These are phyloP conservation scores for Physella acuta DNA, from an alignment of 1,140 invertebrate genomes.

Conservation along the genomic window DNA sequence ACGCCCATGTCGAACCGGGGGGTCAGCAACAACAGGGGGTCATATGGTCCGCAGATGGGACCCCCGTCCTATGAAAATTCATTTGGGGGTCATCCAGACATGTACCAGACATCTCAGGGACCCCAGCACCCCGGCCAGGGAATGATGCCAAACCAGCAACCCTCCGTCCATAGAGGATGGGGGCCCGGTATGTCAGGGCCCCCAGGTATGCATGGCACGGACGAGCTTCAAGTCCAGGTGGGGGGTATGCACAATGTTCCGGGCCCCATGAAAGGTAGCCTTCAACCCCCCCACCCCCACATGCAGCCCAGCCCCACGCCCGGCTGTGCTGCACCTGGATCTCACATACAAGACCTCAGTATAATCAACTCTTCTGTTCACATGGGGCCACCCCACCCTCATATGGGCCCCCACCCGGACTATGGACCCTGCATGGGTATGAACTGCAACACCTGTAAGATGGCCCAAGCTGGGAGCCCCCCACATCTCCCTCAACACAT, in stretches of 20 bases:
- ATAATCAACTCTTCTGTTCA: neutral
- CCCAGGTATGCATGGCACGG: neutral
- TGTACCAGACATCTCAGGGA: slow-evolving; percentile 25
- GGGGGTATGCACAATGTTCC: slow-evolving; percentile 1
- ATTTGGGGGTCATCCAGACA: slow-evolving; percentile 16
- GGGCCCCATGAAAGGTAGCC: slow-evolving; percentile 16
- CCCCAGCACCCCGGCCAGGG: slow-evolving; percentile 32
- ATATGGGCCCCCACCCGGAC: slow-evolving; percentile 22
- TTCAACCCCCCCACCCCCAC: slow-evolving; percentile 21
- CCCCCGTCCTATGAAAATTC: slow-evolving; percentile 16
- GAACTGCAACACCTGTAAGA: slow-evolving; percentile 23
- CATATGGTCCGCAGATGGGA: slow-evolving; percentile 7
- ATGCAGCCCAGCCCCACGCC: slow-evolving; percentile 26
- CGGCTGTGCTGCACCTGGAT: slow-evolving; percentile 18
- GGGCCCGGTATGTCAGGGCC: neutral
- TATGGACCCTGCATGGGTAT: slow-evolving; percentile 22
- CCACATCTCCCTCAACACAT: slow-evolving; percentile 14
- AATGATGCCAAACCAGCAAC: slow-evolving; percentile 23
- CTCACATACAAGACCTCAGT: slow-evolving; percentile 19
- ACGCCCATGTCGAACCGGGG: slow-evolving; percentile 12
- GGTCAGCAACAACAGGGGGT: neutral
- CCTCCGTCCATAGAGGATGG: slow-evolving; percentile 12
- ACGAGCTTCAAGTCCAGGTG: slow-evolving; percentile 19
- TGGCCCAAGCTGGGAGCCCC: neutral
- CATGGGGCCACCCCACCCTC: slow-evolving; percentile 2